Percentiles rank a stretch among this genome's conserved stretches.
Evolutionary conservation across 2,797 vertebrate genomes (phyloP).

Genomic region (Amblyraja radiata): DNA sequence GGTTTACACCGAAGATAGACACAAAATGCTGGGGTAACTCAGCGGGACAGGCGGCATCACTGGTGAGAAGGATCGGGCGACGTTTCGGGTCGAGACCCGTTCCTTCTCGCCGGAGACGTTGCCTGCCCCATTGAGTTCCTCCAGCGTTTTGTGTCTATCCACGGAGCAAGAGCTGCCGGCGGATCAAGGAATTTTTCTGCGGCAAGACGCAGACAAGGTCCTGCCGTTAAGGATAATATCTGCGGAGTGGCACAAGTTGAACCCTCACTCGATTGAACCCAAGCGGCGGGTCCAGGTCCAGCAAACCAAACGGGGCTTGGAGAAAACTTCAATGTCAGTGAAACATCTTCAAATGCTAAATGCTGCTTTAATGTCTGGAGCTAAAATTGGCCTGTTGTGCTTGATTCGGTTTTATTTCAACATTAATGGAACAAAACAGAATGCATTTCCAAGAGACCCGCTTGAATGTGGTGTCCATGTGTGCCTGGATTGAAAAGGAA

Average conservation of each 20-base stretch:
- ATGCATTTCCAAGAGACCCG: neutral
- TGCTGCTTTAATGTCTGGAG: neutral
- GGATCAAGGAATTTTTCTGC: neutral
- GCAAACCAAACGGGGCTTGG: neutral
- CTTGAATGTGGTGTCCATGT: neutral
- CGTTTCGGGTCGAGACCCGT: too few relatives aligned
- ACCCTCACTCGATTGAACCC: neutral
- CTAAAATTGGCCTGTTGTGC: neutral
- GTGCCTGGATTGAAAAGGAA: neutral
- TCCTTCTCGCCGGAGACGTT: too few relatives aligned
- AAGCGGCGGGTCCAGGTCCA: neutral
- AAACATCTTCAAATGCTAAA: slow-evolving; percentile 19
- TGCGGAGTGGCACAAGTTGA: neutral
- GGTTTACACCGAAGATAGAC: too few relatives aligned
- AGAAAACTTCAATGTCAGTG: neutral
- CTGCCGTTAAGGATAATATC: neutral
- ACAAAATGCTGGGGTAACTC: too few relatives aligned
- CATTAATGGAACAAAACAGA: neutral
- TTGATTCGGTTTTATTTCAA: neutral
- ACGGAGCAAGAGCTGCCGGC: neutral
- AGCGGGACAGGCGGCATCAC: too few relatives aligned
- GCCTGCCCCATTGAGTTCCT: too few relatives aligned
- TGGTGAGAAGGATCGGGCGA: too few relatives aligned
- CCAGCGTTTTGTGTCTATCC: too few relatives aligned
- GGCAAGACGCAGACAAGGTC: neutral